Evolutionary conservation across 2,888 invertebrate species (phyloP).

Genomic region (Siphlonurus alternatus): DNA sequence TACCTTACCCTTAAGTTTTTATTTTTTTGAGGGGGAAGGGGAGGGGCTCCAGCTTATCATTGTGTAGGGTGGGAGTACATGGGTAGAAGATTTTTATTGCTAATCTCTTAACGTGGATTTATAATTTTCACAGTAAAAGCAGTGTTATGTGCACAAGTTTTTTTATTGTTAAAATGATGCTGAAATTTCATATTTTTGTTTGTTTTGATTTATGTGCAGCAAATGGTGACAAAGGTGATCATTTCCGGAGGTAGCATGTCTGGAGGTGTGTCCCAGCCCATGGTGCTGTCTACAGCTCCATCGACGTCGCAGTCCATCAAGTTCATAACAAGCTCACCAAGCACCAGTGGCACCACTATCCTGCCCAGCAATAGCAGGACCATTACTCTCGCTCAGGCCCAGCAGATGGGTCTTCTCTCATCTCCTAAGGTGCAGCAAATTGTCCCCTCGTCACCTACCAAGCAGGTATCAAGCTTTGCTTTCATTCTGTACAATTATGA

Average conservation of each 20-base stretch:
- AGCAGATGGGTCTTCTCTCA: constrained; percentile 39
- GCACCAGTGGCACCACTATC: constrained; percentile 11
- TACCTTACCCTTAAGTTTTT: too few relatives aligned
- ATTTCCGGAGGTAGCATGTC: constrained; percentile 18
- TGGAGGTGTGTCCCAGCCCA: constrained; percentile 8
- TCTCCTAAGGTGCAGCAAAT: constrained; percentile 32
- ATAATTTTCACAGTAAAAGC: too few relatives aligned
- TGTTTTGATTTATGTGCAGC: background rate
- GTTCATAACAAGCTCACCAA: constrained; percentile 5
- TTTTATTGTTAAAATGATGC: background rate
- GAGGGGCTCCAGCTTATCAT: too few relatives aligned
- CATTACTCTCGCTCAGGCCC: constrained; percentile 44
- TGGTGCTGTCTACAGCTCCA: background rate
- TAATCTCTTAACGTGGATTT: too few relatives aligned
- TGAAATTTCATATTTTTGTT: background rate
- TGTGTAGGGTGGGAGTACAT: too few relatives aligned
- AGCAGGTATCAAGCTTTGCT: too few relatives aligned
- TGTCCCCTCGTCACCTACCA: constrained; percentile 22
- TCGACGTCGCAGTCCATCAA: constrained; percentile 6
- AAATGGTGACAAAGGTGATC: constrained; percentile 24
- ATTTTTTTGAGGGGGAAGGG: too few relatives aligned
- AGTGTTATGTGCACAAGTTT: background rate
- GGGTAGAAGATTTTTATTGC: too few relatives aligned
- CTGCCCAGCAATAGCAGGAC: constrained; percentile 32
- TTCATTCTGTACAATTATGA: too few relatives aligned